Base-by-base conservation (phyloP, 2,888 invertebrate genomes). In the Unio pictorum region DNA sequence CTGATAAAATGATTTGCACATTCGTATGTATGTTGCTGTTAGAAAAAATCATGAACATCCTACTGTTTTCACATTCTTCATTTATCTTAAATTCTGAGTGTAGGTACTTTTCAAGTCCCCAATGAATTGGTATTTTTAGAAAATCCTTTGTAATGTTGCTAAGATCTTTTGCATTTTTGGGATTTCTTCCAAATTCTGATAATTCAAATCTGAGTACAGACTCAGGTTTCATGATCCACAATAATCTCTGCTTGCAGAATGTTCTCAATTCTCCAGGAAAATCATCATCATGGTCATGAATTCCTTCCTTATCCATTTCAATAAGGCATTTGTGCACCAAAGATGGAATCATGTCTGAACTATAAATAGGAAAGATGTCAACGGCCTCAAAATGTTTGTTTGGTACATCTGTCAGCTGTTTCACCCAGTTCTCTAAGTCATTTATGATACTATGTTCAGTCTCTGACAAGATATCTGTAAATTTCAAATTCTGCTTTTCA, bases 401-500 rank as follows among this genome's bases (percentile, higher is more conserved):
- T 45, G 66, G 34, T 6, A 70, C 58, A 34, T 34, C 45, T 30
- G 66, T 61, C 17, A 76, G 55, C 23, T 64, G 58, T 4, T 64
- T 54, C 57, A 73, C 60, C 72, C 76, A 71, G 1, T 17, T 20
- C 1, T 73, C 72, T 15, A 83, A 18, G 18, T 66, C 61, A 2
- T 61, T 11, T 4, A 73, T 68, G 0, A 76, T 23, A 17, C 34
- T 23, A 3, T 34, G 15, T 59, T 80, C 72, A 8, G 67, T 56
- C 0, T 23, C 20, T n/a, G 63, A 61, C 17, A 84, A 60, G 18
- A 76, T 69, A 62, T 82, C 82, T 57, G 64, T 54, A 64, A 82
- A 76, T 62, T 78, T 65, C 45, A 89, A 72, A 68, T 83, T 78
- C 56, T 85, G 85, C 30, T 85, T 85, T 71, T 85, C 85, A 72